Conservation (phyloP, 64 coral and sea anemone genomes). For the Pocillopora damicornis region DNA sequence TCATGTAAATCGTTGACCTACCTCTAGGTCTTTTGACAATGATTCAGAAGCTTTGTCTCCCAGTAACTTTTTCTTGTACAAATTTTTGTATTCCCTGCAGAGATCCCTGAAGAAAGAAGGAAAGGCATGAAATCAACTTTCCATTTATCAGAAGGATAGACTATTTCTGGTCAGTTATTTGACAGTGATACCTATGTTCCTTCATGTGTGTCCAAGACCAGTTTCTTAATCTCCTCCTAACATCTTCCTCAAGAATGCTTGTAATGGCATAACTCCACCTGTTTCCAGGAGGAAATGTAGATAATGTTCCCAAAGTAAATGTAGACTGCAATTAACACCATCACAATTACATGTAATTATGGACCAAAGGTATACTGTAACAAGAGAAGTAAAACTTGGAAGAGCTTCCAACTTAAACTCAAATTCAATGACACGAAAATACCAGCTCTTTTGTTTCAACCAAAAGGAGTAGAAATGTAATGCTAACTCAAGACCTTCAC, state of each 20-base stretch:
- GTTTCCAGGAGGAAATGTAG: background rate
- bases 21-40: slow-evolving; percentile 64
- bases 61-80: slow-evolving; percentile 82
- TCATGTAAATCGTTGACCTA: background rate
- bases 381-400: too few relatives aligned
- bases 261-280: slow-evolving; percentile 95
- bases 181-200: slow-evolving; percentile 61
- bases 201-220: slow-evolving; percentile 97
- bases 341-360: too few relatives aligned
- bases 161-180: background rate
- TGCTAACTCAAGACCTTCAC: too few relatives aligned
- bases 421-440: too few relatives aligned
- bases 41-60: slow-evolving; percentile 76
- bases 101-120: slow-evolving; percentile 39
- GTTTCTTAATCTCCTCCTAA: slow-evolving; percentile 72
- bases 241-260: slow-evolving; percentile 90
- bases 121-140: background rate
- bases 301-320: background rate
- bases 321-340: too few relatives aligned
- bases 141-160: too few relatives aligned
- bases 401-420: too few relatives aligned
- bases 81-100: slow-evolving; percentile 77
- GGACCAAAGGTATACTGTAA: too few relatives aligned
- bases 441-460: too few relatives aligned
- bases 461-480: too few relatives aligned